Conservation (phyloP, 2,113 vertebrate genomes). For the Isichthys henryi region DNA sequence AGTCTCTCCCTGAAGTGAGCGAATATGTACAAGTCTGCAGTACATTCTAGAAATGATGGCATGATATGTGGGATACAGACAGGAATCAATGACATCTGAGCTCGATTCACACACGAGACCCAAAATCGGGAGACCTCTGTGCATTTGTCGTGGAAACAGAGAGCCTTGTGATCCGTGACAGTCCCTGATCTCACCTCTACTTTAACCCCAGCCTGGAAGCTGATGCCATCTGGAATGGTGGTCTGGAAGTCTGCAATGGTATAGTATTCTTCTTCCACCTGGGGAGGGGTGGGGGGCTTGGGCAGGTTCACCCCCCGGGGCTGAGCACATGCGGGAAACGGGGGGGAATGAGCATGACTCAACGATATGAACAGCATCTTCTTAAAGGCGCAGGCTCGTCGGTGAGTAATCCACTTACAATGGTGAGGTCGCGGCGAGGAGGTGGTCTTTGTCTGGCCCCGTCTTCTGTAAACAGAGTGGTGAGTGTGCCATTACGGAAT, state of each 20-base stretch:
- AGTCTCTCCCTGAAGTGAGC: background rate
- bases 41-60: background rate
- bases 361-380: background rate
- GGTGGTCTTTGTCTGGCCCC: slow-evolving; percentile 87
- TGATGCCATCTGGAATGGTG: slow-evolving; percentile 93
- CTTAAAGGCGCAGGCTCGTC: background rate
- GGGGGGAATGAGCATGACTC: background rate
- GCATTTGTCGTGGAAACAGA: background rate
- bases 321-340: slow-evolving; percentile 45
- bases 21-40: background rate
- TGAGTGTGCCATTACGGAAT: too few relatives aligned
- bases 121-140: background rate
- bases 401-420: slow-evolving; percentile 67
- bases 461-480: slow-evolving; percentile 59
- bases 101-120: background rate
- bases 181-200: slow-evolving; percentile 72
- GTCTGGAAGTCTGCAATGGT: slow-evolving; percentile 98
- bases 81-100: background rate
- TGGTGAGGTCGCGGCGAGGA: slow-evolving; percentile 91
- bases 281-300: slow-evolving; percentile 85
- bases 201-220: slow-evolving; percentile 93
- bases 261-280: slow-evolving; percentile 95
- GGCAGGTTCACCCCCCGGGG: slow-evolving; percentile 86
- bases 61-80: background rate
- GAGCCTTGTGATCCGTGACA: background rate